These are phyloP conservation scores for Odobenus rosmarus DNA, from an alignment of 2,113 vertebrate species.

Conservation along the genomic window DNA sequence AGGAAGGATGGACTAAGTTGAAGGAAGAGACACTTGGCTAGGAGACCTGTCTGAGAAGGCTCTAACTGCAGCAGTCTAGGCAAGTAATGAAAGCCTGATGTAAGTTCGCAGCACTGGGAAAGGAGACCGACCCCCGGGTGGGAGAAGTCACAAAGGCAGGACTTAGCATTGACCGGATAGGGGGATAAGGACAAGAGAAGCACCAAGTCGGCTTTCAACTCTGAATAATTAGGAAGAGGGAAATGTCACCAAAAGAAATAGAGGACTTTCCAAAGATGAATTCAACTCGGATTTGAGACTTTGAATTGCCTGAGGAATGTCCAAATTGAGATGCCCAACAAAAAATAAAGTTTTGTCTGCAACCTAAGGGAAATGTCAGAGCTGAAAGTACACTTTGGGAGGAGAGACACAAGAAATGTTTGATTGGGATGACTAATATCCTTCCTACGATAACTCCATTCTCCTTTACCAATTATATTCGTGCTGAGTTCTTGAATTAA, in stretches of 20 bases:
- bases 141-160: not conserved
- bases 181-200: not conserved
- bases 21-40: not conserved
- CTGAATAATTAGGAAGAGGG: not conserved
- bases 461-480: not conserved
- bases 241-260: not conserved
- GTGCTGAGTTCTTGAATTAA: not conserved
- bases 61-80: not conserved
- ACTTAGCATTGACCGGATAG: not conserved
- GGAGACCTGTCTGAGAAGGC: not conserved
- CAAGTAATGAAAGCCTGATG: not conserved
- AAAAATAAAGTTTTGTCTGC: conserved; percentile 5
- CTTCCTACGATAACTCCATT: not conserved
- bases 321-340: not conserved
- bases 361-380: not conserved
- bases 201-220: not conserved
- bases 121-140: not conserved
- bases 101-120: not conserved
- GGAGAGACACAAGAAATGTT: not conserved
- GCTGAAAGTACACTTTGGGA: not conserved
- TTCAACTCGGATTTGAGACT: not conserved
- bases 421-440: not conserved
- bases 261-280: not conserved
- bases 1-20: not conserved
- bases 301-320: not conserved